Conservation (phyloP, 2,113 vertebrate genomes). For the cat (Felis catus) region DNA sequence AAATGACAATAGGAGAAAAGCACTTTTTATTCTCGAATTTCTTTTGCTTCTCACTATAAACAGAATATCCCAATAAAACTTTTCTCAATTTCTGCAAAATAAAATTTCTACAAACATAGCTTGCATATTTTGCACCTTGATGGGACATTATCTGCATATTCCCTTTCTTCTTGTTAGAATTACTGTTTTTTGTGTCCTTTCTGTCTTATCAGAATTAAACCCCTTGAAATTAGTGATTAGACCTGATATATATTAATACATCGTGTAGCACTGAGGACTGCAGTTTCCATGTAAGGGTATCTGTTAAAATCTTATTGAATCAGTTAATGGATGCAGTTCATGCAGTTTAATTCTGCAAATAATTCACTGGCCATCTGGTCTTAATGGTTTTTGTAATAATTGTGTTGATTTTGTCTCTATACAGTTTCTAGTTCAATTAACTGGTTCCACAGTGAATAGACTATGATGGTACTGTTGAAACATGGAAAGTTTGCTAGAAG, state of each 20-base stretch:
- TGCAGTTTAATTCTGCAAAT: not conserved
- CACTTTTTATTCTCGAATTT: not conserved
- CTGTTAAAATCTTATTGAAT: not conserved
- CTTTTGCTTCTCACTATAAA: not conserved
- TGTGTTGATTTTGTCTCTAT: not conserved
- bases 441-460: not conserved
- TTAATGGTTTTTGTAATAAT: not conserved
- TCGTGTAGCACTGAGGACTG: not conserved
- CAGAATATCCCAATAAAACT: not conserved
- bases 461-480: not conserved
- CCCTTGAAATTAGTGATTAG: not conserved
- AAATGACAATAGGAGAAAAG: not conserved
- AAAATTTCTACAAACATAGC: not conserved
- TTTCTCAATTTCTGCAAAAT: not conserved
- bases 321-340: not conserved
- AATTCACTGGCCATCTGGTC: not conserved
- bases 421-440: not conserved
- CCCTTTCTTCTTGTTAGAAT: conserved; percentile 11
- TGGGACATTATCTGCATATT: not conserved
- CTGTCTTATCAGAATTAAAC: not conserved
- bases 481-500: not conserved
- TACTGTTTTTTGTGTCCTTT: not conserved
- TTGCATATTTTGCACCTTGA: not conserved
- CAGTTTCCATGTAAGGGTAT: not conserved
- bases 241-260: not conserved